These are phyloP conservation scores for Enteromius radiatus DNA, from an alignment of 2,797 vertebrate genomes.

Conservation along the genomic window DNA sequence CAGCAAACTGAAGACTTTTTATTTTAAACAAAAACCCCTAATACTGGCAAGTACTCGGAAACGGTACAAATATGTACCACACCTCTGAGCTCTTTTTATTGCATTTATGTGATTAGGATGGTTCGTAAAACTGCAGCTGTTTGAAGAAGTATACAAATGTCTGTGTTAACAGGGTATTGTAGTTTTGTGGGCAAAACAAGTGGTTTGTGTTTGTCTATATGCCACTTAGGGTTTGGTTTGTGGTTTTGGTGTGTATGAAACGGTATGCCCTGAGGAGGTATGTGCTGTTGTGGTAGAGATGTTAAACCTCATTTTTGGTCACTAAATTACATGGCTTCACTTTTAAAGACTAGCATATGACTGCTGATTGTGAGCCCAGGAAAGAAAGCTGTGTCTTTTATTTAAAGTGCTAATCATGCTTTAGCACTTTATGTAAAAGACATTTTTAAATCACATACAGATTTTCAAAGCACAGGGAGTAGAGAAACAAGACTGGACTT, in stretches of 20 bases:
- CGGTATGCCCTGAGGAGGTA: constrained; percentile 8
- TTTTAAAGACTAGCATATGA: constrained; percentile 11
- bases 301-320: constrained; percentile 14
- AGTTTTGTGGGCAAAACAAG: neutral
- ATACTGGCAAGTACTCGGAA: neutral
- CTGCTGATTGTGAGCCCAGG: neutral
- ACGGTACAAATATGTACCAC: neutral
- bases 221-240: constrained; percentile 6
- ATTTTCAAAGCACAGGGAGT: constrained; percentile 16
- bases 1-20: neutral
- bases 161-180: neutral
- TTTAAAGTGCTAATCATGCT: neutral
- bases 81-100: constrained; percentile 12
- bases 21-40: neutral
- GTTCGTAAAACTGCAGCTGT: neutral
- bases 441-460: neutral
- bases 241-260: constrained; percentile 26
- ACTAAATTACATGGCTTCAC: neutral
- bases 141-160: constrained; percentile 25
- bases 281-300: constrained; percentile 32
- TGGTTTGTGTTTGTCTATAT: neutral
- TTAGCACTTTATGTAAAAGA: neutral
- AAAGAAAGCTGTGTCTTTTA: neutral
- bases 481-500: constrained; percentile 47
- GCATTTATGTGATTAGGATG: neutral